phyloP scores from a whole-genome alignment of 2,888 invertebrate species.

The Galeruca laticollis region DNA sequence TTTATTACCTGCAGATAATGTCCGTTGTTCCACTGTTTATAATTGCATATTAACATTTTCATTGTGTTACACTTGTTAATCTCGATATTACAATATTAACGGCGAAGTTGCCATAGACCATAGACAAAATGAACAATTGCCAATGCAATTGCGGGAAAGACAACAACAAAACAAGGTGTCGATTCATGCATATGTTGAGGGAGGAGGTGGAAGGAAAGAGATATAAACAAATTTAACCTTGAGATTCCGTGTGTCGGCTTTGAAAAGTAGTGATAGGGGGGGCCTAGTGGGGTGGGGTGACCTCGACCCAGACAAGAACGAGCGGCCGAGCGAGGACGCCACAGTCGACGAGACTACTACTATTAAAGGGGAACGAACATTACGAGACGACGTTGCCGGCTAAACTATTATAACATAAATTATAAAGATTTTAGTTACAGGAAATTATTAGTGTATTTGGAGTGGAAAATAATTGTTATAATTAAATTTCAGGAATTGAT shows the following conservation, averaged over 20 bases:
- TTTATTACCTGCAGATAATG: too few relatives aligned
- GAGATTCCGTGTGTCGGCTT: slow-evolving; percentile 60
- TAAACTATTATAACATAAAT: neutral
- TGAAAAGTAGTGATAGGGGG: slow-evolving; percentile 53
- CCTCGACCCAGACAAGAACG: slow-evolving; percentile 63
- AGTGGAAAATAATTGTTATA: neutral
- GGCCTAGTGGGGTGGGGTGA: slow-evolving; percentile 62
- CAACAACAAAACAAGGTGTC: slow-evolving; percentile 9
- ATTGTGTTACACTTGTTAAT: too few relatives aligned
- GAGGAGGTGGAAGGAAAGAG: slow-evolving; percentile 42
- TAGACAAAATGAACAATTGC: neutral
- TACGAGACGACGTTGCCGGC: slow-evolving; percentile 40
- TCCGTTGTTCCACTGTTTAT: too few relatives aligned
- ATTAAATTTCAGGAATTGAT: too few relatives aligned
- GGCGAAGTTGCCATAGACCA: neutral
- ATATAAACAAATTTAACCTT: slow-evolving; percentile 66
- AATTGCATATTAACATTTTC: too few relatives aligned
- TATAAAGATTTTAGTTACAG: neutral
- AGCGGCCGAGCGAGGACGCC: slow-evolving; percentile 61
- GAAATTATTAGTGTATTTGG: neutral
- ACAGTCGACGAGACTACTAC: slow-evolving; percentile 57
- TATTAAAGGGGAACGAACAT: slow-evolving; percentile 62
- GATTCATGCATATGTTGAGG: slow-evolving; percentile 32
- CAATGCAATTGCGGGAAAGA: slow-evolving; percentile 2
- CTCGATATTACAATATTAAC: neutral